A percentile compares a stretch with the other conserved stretches of the same genome.
Evolutionary conservation across 1,140 invertebrate genomes (phyloP).

Genomic region (Lucilia cuprina): DNA sequence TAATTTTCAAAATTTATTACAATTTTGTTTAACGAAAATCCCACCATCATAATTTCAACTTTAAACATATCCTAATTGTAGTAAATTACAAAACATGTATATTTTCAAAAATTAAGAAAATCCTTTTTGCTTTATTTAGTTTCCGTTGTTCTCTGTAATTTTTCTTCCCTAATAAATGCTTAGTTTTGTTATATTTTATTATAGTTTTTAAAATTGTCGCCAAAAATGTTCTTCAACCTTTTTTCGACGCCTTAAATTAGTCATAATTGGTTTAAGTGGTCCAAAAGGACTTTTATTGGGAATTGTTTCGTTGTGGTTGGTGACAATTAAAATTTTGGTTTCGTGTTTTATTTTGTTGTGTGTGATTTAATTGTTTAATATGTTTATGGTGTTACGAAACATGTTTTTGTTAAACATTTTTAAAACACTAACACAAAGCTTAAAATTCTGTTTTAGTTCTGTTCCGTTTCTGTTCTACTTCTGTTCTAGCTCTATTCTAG

Average conservation of each 20-base stretch:
- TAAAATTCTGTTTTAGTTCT: no score
- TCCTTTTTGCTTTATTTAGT: no score
- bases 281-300: neutral
- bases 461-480: no score
- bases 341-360: neutral
- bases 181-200: neutral
- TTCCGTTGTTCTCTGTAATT: neutral
- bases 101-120: neutral
- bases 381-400: neutral
- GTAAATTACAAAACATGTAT: neutral
- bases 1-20: conserved; percentile 28
- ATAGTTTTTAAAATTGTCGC: conserved; percentile 15
- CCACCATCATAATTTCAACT: neutral
- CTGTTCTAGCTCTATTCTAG: no score
- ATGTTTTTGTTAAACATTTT: no score
- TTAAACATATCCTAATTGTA: neutral
- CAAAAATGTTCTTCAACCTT: neutral
- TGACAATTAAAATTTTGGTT: conserved; percentile 1
- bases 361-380: neutral
- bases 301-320: neutral
- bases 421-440: no score
- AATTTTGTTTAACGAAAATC: conserved; percentile 1
- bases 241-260: conserved; percentile 15
- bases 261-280: conserved; percentile 26
- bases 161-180: neutral